Conservation (phyloP, 2,888 invertebrate genomes). For the Eupithecia abbreviata region DNA sequence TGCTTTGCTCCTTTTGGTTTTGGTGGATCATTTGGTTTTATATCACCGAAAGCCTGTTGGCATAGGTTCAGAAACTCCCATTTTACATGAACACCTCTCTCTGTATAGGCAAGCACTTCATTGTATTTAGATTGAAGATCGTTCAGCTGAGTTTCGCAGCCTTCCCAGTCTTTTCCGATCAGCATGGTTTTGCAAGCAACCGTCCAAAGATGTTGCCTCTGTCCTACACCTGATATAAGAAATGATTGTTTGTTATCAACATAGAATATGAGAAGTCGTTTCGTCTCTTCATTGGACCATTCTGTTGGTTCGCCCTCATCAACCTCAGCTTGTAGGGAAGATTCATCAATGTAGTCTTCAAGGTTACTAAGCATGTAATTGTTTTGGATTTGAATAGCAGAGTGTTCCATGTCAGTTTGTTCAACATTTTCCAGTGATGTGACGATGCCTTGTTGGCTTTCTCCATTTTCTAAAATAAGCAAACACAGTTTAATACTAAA, state of each 20-base stretch:
- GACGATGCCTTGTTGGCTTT: constrained; percentile 58
- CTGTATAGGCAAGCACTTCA: constrained; percentile 54
- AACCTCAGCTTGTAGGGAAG: constrained; percentile 24
- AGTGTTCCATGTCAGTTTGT: constrained; percentile 49
- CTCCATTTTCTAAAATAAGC: constrained; percentile 61
- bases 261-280: constrained; percentile 69
- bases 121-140: constrained; percentile 62
- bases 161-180: constrained; percentile 57
- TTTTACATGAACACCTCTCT: constrained; percentile 54
- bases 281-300: constrained; percentile 69
- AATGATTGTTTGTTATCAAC: constrained; percentile 75
- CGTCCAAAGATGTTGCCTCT: constrained; percentile 69
- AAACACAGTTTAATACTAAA: neutral
- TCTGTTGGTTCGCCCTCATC: constrained; percentile 15
- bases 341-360: constrained; percentile 46
- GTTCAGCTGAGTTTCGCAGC: constrained; percentile 65
- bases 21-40: neutral
- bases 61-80: constrained; percentile 68
- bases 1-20: neutral
- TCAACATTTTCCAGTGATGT: constrained; percentile 60
- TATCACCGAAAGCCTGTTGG: constrained; percentile 71
- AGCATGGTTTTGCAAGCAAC: constrained; percentile 76
- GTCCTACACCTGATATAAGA: constrained; percentile 55
- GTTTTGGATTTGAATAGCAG: constrained; percentile 53
- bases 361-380: constrained; percentile 52